phyloP scores from a whole-genome alignment of 2,797 vertebrate species.

The Parauchenoglanis punctatus region DNA sequence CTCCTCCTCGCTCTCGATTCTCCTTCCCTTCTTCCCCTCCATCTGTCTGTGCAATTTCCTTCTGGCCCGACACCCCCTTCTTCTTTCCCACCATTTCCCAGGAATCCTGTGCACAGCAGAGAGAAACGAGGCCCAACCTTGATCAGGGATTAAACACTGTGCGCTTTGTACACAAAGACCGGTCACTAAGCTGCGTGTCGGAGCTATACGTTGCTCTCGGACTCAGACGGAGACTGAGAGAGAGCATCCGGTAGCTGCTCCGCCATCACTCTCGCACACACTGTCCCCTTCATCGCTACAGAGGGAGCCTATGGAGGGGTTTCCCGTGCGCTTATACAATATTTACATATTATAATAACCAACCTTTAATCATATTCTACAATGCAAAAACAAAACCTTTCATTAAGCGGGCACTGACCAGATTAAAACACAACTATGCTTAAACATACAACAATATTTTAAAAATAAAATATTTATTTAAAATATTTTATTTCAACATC shows the following conservation, averaged over 20 bases:
- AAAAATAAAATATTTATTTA: no score
- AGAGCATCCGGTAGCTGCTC: slow-evolving; percentile 53
- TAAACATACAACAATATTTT: no score
- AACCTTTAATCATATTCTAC: neutral
- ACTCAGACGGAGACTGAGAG: slow-evolving; percentile 31
- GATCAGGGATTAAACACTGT: neutral
- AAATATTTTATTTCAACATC: no score
- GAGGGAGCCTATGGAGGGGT: neutral
- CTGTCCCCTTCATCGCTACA: slow-evolving; percentile 40
- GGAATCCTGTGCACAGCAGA: slow-evolving; percentile 81
- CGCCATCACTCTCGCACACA: slow-evolving; percentile 45
- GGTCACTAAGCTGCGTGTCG: neutral
- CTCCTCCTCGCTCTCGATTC: slow-evolving; percentile 86
- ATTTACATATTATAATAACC: neutral
- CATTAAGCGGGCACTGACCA: neutral
- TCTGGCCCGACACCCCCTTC: slow-evolving; percentile 94
- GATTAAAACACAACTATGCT: no score
- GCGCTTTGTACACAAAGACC: neutral
- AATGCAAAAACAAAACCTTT: neutral
- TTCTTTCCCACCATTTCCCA: slow-evolving; percentile 99
- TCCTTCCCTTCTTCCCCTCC: slow-evolving; percentile 93
- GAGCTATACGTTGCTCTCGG: slow-evolving; percentile 54
- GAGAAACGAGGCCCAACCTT: neutral
- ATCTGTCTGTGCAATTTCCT: slow-evolving; percentile 88
- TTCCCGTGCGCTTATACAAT: slow-evolving; percentile 2